Conservation (phyloP, 2,888 invertebrate species). For the Amblyteles armatorius region DNA sequence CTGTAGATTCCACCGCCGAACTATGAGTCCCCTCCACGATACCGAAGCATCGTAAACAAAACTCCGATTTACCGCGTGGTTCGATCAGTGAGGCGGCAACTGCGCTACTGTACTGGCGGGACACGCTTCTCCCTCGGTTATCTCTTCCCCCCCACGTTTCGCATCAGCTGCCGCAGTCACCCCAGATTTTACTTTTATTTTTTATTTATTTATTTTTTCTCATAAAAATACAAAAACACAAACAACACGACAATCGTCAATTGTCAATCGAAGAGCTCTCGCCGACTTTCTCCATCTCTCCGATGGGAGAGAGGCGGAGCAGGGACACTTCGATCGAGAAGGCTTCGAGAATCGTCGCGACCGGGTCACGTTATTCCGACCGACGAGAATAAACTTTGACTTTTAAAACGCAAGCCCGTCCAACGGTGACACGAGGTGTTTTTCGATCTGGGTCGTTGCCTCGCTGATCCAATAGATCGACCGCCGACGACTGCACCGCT, state of each 20-base stretch:
- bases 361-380: background rate
- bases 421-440: background rate
- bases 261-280: slow-evolving; percentile 15
- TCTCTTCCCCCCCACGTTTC: slow-evolving; percentile 26
- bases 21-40: background rate
- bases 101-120: slow-evolving; percentile 67
- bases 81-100: slow-evolving; percentile 80
- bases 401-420: background rate
- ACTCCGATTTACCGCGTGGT: slow-evolving; percentile 78
- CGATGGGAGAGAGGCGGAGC: slow-evolving; percentile 15
- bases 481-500: background rate
- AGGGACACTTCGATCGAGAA: slow-evolving; percentile 15
- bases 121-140: background rate
- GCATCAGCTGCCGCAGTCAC: slow-evolving; percentile 60
- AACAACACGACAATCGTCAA: background rate
- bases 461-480: background rate
- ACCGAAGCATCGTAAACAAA: slow-evolving; percentile 78
- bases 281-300: slow-evolving; percentile 8
- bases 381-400: slow-evolving; percentile 12
- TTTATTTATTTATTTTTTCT: background rate
- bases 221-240: background rate
- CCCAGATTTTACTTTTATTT: background rate
- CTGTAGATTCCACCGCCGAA: slow-evolving; percentile 9
- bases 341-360: slow-evolving; percentile 3
- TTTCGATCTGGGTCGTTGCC: slow-evolving; percentile 1